Conservation (phyloP, 1,140 invertebrate genomes). For the Sesamia nonagrioides region DNA sequence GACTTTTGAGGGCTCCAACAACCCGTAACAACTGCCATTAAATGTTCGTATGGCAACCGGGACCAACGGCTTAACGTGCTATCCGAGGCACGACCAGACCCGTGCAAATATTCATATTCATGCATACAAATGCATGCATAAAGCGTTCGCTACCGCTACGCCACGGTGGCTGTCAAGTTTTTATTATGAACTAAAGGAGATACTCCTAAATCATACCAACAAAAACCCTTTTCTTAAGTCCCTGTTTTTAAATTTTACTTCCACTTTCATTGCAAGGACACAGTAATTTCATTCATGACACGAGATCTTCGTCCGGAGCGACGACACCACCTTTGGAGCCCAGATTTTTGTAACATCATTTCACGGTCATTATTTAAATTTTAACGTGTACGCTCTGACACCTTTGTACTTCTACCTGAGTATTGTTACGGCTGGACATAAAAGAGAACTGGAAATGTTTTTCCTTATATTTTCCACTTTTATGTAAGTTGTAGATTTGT, state of each 20-base stretch:
- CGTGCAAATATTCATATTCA: no score
- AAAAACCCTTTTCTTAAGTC: no score
- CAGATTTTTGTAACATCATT: slow-evolving; percentile 34
- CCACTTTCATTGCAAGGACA: not conserved
- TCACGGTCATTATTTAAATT: slow-evolving; percentile 25
- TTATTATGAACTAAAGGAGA: no score
- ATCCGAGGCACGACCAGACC: no score
- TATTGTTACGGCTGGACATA: slow-evolving; percentile 7
- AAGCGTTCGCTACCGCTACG: no score
- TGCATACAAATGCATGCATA: no score
- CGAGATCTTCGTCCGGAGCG: not conserved
- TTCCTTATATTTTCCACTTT: not conserved
- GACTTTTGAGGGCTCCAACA: no score
- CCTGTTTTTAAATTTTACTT: not conserved
- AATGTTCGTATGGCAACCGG: no score
- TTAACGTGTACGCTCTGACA: slow-evolving; percentile 21
- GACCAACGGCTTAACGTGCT: no score
- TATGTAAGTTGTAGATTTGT: not conserved
- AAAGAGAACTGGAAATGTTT: slow-evolving; percentile 10
- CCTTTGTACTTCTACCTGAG: not conserved
- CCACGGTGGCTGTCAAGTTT: no score
- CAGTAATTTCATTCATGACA: slow-evolving; percentile 3
- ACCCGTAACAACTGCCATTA: no score
- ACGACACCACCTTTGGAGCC: not conserved
- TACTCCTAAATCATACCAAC: no score